These are phyloP conservation scores for Hafferia zeledoni DNA, from an alignment of 2,797 vertebrate genomes.

Conservation along the genomic window DNA sequence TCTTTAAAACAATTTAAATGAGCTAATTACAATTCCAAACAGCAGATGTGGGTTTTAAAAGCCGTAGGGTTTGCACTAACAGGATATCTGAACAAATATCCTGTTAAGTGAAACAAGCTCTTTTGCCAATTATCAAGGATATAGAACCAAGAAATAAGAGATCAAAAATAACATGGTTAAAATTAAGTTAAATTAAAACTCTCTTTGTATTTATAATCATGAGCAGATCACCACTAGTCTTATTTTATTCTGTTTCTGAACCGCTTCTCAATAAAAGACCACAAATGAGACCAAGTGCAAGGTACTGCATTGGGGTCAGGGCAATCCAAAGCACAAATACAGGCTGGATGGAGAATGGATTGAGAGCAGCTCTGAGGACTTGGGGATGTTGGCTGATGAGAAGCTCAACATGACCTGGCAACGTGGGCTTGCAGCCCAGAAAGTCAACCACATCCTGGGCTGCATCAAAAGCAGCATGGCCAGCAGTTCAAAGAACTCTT, in stretches of 20 bases:
- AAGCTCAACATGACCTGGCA: not conserved
- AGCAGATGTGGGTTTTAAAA: not conserved
- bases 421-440: not conserved
- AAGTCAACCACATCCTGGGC: not conserved
- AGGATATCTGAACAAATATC: slow-evolving; percentile 6
- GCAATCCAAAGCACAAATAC: not conserved
- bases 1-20: not conserved
- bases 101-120: not conserved
- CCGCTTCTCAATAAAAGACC: not conserved
- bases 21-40: slow-evolving; percentile 5
- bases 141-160: not conserved
- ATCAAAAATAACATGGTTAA: not conserved
- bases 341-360: not conserved
- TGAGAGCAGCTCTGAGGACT: not conserved
- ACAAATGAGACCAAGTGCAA: not conserved
- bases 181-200: not conserved
- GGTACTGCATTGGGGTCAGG: not conserved
- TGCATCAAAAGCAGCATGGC: not conserved
- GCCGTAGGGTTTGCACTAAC: not conserved
- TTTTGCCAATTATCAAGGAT: not conserved
- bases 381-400: not conserved
- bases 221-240: not conserved
- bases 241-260: not conserved
- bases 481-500: not conserved
- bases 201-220: not conserved